Base-by-base conservation (phyloP, 2,888 invertebrate species). In the Drosophila kambysellisi region DNA sequence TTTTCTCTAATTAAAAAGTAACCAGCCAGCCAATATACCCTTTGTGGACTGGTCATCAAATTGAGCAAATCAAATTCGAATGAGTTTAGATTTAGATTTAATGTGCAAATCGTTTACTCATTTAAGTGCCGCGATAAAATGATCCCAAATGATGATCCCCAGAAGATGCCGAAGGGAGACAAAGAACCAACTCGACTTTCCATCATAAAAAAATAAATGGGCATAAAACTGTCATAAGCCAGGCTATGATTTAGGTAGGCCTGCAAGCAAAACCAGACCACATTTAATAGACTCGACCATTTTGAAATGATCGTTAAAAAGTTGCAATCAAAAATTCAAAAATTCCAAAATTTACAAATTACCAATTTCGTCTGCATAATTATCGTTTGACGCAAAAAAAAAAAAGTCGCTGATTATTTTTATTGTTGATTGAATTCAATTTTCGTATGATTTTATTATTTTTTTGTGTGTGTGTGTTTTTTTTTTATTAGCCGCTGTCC, bases 91-190 rank as follows among this genome's bases (percentile, higher is more conserved):
- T 51, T 59, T 33, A 25, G 33, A 32, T 33, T 41, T 53, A 60
- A 74, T 74, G 61, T 46, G 51, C 53, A 60, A 74, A 74, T 64
- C 57, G 67, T 70, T 66, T 67, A 29, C 51, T 35, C 75, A 54
- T 75, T 75, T 75, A 75, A 65, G 64, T n/a, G 41, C 8, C 35
- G 48, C 62, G 46, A 79, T 79, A 74, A 74, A 69, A 54, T 35
- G 32, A 25, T 25, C 20, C 41, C 61, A 62, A 61, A 65, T 43
- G 79, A 58, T 74, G 79, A 79, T 79, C 70, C 53, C 64, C 70
- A 41, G 75, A 52, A 41, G 46, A 32, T 12, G 20, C 43, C 64
- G 9, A 33, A 32, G 30, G 12, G 11, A 4, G 37, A 15, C 15
- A 52, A 58, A 30, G 30, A 12, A 3, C n/a, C 15, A 12, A n/a